phyloP scores from a whole-genome alignment of 2,888 invertebrate genomes.

The Erebia epiphron region DNA sequence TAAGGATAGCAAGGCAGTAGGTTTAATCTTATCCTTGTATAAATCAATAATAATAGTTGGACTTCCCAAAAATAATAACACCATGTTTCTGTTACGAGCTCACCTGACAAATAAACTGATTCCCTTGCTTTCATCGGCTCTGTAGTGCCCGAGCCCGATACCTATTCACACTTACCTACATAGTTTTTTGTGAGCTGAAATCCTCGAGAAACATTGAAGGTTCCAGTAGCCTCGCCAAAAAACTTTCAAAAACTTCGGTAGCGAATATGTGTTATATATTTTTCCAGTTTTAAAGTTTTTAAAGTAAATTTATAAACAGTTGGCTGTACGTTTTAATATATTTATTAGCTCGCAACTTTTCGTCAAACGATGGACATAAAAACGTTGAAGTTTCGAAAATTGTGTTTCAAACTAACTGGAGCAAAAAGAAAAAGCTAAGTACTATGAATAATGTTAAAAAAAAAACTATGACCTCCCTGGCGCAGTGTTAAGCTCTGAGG shows the following conservation, averaged over 20 bases:
- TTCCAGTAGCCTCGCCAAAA: constrained; percentile 21
- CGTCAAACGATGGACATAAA: background rate
- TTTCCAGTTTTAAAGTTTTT: constrained; percentile 22
- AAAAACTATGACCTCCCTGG: background rate
- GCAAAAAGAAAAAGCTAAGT: too few species aligned
- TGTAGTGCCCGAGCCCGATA: constrained; percentile 21
- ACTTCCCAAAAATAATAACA: background rate
- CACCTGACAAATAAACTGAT: constrained; percentile 32
- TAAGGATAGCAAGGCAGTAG: background rate
- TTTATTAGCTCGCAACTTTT: constrained; percentile 22
- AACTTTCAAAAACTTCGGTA: constrained; percentile 16
- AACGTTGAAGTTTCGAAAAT: background rate
- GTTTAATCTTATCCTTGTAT: background rate
- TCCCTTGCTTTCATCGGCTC: constrained; percentile 13
- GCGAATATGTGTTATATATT: constrained; percentile 23
- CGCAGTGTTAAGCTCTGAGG: too few species aligned
- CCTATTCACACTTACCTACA: constrained; percentile 25
- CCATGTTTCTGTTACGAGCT: background rate
- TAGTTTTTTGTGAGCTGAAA: constrained; percentile 26
- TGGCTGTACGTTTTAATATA: constrained; percentile 9
- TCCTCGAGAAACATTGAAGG: constrained; percentile 26
- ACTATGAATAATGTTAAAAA: background rate
- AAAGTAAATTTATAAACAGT: constrained; percentile 18
- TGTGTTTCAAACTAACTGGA: background rate
- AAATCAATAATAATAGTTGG: background rate